Evolutionary conservation across 1,140 invertebrate species (phyloP).

Genomic region (Lordiphosa collinella): DNA sequence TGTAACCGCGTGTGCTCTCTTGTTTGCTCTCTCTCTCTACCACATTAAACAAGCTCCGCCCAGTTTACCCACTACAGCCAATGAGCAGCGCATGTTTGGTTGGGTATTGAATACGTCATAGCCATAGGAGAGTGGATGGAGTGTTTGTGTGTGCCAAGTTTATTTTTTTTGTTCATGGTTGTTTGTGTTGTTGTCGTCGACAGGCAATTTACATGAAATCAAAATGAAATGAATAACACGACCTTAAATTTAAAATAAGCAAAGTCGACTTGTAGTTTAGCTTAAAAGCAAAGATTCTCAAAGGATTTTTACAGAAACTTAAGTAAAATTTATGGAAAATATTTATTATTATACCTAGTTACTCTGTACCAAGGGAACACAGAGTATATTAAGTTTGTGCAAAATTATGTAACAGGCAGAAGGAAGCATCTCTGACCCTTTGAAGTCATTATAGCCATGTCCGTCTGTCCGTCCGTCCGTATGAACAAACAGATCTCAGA

Average conservation of each 20-base stretch:
- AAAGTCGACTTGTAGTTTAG: conserved; percentile 15
- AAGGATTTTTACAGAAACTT: no score
- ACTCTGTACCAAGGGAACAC: no score
- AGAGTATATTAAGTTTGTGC: no score
- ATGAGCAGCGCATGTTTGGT: conserved; percentile 6
- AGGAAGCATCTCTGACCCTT: no score
- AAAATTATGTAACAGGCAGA: no score
- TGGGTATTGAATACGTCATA: no score
- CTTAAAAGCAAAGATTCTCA: no score
- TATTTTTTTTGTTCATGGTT: conserved; percentile 20
- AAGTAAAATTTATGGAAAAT: no score
- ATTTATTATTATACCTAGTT: no score
- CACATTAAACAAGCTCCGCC: conserved; percentile 28
- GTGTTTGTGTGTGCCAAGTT: conserved; percentile 17
- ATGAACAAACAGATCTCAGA: no score
- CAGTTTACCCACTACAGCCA: conserved; percentile 21
- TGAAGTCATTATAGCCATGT: no score
- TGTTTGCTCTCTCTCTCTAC: conserved; percentile 2
- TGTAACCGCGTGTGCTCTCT: conserved; percentile 2
- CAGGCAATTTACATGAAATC: conserved; percentile 77
- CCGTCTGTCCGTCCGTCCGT: no score
- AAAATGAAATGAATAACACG: conserved; percentile 66
- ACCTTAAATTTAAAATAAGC: background rate
- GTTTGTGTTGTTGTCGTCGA: conserved; percentile 70
- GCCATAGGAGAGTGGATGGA: conserved; percentile 4